Evolutionary conservation across 2,113 vertebrate genomes (phyloP), one percentile per base, ranked within the genome.

Genomic region (Eurystomus gularis): DNA sequence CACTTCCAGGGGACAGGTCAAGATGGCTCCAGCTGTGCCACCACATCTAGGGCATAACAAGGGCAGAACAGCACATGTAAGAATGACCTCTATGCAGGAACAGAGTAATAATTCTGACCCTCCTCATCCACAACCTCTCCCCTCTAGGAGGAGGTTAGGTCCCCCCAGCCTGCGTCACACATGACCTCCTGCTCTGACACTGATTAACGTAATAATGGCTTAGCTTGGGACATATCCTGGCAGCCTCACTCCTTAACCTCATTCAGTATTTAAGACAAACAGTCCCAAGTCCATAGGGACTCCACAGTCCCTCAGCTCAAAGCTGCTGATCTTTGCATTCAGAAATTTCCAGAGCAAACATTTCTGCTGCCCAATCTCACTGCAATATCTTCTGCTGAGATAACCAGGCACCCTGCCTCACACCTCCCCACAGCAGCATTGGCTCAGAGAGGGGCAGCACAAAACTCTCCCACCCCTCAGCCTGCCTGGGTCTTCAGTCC

Each of bases 1-100:
- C 64, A 98, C 97, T 61, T 98, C 97, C 96, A 98, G 68, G n/a
- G 97, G 97, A 69, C 97, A 98, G 20, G 97, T 98, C 90, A 97
- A 71, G 85, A 98, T 97, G 87, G 97, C 97, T 89, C 96, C 97
- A 48, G 92, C 96, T 40, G 97, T 97, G 57, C 97, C 97, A 40
- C 96, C 97, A 25, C 97, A 97, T 84, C 97, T 98, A 95, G 54
- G 60, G 18, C 57, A 60, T 31, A 42, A 31, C 17, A 33, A 88
- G 19, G 33, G 40, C 7, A 25, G 14, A 61, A 61, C 8, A 64
- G 14, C 13, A 52, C 23, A 69, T 5, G 4, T 65, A 65, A 91
- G 48, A 70, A 52, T 42, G 11, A 88, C 65, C 54, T 33, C 55
- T 73, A 26, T 39, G 72, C 48, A 57, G 14, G 31, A 85, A 66